Conservation (phyloP, 2,797 vertebrate genomes). For the Merluccius polli region DNA sequence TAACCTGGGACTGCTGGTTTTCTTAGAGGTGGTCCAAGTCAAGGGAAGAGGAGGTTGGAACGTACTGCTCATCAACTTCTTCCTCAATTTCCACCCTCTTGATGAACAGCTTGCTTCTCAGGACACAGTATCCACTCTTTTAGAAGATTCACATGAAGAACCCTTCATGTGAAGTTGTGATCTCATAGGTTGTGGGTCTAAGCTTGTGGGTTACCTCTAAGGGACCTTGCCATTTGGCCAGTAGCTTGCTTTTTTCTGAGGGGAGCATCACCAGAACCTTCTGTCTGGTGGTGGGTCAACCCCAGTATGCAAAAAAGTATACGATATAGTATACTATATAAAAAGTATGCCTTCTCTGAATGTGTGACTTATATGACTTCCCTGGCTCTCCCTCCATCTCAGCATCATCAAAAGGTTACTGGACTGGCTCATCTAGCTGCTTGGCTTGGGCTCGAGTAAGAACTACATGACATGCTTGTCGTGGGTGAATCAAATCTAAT, state of each 20-base stretch:
- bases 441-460: neutral
- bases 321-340: no score
- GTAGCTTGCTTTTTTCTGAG: neutral
- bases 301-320: neutral
- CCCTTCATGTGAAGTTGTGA: neutral
- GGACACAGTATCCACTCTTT: neutral
- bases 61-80: neutral
- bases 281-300: neutral
- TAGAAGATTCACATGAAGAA: neutral
- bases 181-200: neutral
- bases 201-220: neutral
- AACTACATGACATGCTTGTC: neutral
- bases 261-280: no score
- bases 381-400: neutral
- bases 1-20: conserved; percentile 18
- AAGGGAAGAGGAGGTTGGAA: neutral
- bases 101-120: neutral
- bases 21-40: conserved; percentile 38
- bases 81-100: neutral
- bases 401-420: neutral
- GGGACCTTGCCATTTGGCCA: neutral
- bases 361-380: neutral
- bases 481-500: neutral
- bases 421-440: neutral
- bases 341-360: neutral